These are phyloP conservation scores for Hyperopisus bebe DNA, from an alignment of 2,113 vertebrate species.

Conservation along the genomic window DNA sequence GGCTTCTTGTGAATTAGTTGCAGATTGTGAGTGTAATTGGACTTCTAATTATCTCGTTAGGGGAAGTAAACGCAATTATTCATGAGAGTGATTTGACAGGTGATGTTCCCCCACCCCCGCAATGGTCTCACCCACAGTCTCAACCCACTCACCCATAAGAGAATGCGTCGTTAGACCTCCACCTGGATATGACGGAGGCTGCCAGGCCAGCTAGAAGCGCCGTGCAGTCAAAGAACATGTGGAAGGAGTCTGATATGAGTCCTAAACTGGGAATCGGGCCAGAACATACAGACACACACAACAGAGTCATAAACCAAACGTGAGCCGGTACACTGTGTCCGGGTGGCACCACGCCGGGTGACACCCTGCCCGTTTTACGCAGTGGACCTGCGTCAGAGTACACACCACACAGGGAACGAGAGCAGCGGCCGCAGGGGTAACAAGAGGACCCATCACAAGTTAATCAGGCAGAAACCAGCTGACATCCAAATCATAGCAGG, in stretches of 20 bases:
- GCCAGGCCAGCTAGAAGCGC: conserved; percentile 92
- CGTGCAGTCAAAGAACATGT: conserved; percentile 99
- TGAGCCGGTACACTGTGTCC: not conserved
- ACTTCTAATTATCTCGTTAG: conserved; percentile 1
- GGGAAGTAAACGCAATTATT: not conserved
- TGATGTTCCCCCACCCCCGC: not conserved
- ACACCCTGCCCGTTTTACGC: not conserved
- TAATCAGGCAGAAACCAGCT: not conserved
- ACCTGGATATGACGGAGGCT: conserved; percentile 94
- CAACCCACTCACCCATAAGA: conserved; percentile 83
- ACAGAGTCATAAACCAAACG: not conserved
- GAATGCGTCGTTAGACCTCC: conserved; percentile 94
- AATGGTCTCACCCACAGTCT: not conserved
- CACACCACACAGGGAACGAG: not conserved
- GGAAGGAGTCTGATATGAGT: conserved; percentile 97
- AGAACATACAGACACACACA: not conserved
- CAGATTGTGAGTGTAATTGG: not conserved
- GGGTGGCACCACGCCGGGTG: too few relatives aligned
- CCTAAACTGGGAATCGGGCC: conserved; percentile 70
- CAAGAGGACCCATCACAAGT: not conserved
- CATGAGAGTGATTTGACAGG: not conserved
- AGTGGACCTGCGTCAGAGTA: not conserved
- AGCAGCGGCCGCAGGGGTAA: not conserved
- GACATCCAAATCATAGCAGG: not conserved
- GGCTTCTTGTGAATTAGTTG: not conserved